Evolutionary conservation across 2,797 vertebrate genomes (phyloP).

Genomic region (Mus minutoides): DNA sequence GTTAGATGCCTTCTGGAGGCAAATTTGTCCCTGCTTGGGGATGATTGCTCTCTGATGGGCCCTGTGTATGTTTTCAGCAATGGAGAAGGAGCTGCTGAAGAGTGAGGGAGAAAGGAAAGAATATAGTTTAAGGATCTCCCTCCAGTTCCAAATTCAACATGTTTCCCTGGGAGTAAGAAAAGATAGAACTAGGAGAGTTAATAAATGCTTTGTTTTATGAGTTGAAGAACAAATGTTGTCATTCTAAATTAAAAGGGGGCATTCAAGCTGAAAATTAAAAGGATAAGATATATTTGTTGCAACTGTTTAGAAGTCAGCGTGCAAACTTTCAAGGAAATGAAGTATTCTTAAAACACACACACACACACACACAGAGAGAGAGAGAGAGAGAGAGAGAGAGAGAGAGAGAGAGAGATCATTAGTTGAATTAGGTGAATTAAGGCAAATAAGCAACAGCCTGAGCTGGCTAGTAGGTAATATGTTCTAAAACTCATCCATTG

Average conservation of each 20-base stretch:
- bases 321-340: conserved; percentile 52
- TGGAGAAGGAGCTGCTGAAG: neutral
- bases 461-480: neutral
- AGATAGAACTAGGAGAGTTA: neutral
- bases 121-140: neutral
- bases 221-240: conserved; percentile 44
- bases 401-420: neutral
- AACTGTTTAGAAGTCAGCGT: conserved; percentile 56
- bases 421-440: conserved; percentile 21
- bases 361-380: too few species aligned
- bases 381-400: neutral
- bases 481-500: conserved; percentile 47
- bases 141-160: neutral
- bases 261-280: conserved; percentile 70
- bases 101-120: neutral
- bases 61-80: neutral
- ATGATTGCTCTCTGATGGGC: neutral
- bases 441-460: conserved; percentile 10
- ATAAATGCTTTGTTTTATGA: conserved; percentile 45
- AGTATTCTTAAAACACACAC: too few species aligned
- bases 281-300: conserved; percentile 51
- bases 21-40: neutral
- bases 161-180: conserved; percentile 28
- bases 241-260: conserved; percentile 55
- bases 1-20: neutral